phyloP scores from a whole-genome alignment of 2,797 vertebrate genomes.

The Thaleichthys pacificus region DNA sequence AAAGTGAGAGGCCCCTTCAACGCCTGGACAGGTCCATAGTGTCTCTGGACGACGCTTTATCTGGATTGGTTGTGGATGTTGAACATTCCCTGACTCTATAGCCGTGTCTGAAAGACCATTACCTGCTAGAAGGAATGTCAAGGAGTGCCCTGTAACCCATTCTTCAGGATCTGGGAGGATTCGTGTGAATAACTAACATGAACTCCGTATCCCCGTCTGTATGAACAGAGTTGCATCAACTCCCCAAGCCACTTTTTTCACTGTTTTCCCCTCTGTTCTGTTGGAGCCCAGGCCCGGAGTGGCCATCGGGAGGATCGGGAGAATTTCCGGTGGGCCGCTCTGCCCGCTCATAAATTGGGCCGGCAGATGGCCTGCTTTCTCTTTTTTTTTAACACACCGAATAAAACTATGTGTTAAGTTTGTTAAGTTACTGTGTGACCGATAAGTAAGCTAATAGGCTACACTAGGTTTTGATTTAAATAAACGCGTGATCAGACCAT shows the following conservation, averaged over 20 bases:
- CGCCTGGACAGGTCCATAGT: background rate
- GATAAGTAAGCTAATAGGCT: too few species aligned
- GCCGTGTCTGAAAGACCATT: constrained; percentile 6
- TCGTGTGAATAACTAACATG: background rate
- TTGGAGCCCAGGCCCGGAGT: too few species aligned
- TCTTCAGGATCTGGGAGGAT: background rate
- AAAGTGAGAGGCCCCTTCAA: background rate
- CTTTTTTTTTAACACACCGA: too few species aligned
- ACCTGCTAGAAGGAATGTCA: constrained; percentile 3
- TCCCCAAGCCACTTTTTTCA: background rate
- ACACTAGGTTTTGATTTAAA: too few species aligned
- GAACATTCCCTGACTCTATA: background rate
- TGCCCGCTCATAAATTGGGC: too few species aligned
- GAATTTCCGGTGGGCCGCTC: too few species aligned
- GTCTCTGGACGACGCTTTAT: background rate
- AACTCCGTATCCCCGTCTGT: background rate
- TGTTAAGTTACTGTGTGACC: too few species aligned
- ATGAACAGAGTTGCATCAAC: background rate
- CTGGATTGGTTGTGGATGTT: background rate
- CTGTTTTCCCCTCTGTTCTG: background rate
- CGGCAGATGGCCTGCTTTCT: too few species aligned
- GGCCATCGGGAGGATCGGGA: too few species aligned
- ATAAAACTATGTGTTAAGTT: too few species aligned
- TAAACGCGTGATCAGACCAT: too few species aligned
- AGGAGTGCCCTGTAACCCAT: background rate